A percentile compares a stretch with the other conserved stretches of the same genome.
Evolutionary conservation across 2,797 vertebrate genomes (phyloP).

Genomic region (Tragopan temminckii): DNA sequence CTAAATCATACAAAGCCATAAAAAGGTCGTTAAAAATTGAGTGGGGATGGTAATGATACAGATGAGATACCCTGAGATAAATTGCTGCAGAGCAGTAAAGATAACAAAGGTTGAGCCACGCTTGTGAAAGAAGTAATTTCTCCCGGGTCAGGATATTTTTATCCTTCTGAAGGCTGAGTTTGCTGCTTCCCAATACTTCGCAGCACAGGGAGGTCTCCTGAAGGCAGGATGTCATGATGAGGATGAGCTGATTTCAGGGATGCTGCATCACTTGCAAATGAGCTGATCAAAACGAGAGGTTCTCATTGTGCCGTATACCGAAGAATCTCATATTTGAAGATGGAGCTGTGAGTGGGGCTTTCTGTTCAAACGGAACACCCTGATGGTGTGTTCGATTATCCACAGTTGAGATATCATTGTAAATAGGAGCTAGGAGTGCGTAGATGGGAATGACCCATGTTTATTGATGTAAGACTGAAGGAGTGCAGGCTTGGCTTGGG

Average conservation of each 20-base stretch:
- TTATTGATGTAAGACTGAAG: background rate
- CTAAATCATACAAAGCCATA: background rate
- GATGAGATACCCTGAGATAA: background rate
- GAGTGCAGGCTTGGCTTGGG: background rate
- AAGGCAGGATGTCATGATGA: background rate
- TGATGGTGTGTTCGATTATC: background rate
- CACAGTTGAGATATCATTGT: background rate
- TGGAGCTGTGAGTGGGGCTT: background rate
- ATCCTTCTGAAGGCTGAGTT: background rate
- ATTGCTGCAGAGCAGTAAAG: background rate
- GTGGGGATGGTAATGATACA: background rate
- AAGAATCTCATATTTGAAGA: background rate
- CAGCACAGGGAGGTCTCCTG: background rate
- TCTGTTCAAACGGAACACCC: background rate
- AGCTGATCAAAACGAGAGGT: background rate
- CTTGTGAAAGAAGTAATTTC: background rate
- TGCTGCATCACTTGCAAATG: background rate
- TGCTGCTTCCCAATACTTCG: background rate
- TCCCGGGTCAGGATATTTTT: background rate
- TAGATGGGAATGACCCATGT: background rate
- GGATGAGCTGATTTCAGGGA: background rate
- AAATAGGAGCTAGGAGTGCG: background rate
- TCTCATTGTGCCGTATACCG: background rate
- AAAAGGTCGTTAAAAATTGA: background rate
- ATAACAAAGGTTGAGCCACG: fast-evolving